These are phyloP conservation scores for Ommatoiulus sabulosus DNA, from an alignment of 2,888 invertebrate genomes.

Conservation along the genomic window DNA sequence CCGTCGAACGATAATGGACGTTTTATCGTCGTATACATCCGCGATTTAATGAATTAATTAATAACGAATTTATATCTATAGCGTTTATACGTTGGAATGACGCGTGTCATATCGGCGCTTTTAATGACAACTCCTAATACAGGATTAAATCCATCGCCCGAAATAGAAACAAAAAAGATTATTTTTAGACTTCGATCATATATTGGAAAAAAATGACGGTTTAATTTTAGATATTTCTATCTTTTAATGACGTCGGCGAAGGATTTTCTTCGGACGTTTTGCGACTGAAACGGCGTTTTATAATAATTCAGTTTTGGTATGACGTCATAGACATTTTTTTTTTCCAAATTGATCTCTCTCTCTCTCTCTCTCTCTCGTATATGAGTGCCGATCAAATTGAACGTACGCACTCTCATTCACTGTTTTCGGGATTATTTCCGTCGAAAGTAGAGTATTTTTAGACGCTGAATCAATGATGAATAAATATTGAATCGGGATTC, in stretches of 20 bases:
- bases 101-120: no score
- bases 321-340: background rate
- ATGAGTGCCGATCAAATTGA: background rate
- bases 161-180: background rate
- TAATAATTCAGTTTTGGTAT: constrained; percentile 7
- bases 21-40: no score
- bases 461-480: background rate
- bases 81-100: no score
- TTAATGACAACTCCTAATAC: constrained; percentile 10
- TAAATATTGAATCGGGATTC: constrained; percentile 32
- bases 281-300: no score
- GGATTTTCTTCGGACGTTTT: background rate
- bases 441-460: background rate
- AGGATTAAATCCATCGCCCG: background rate
- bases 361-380: no score
- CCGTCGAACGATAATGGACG: no score
- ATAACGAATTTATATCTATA: no score
- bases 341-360: constrained; percentile 14
- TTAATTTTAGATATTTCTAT: constrained; percentile 9
- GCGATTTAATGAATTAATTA: no score
- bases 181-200: background rate
- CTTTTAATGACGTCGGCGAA: background rate
- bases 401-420: no score
- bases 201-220: no score
- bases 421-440: background rate